Evolutionary conservation across 2,888 invertebrate species (phyloP), one percentile per base, ranked within the genome.

Genomic region (Phorcus lineatus): DNA sequence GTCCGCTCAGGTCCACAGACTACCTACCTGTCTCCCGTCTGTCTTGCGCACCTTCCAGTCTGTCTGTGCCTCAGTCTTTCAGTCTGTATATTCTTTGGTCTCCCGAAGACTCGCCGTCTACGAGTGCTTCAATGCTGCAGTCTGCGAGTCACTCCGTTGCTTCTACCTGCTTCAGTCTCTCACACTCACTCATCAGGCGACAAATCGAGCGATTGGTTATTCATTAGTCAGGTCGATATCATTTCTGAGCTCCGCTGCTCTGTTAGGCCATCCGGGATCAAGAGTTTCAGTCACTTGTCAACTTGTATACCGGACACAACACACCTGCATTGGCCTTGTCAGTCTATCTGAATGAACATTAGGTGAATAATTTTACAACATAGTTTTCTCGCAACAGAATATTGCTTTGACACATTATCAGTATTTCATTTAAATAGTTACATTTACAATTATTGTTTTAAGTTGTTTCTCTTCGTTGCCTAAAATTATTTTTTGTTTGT

Each of bases 141-240:
- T 47, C 13, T 47, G 47, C 47, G 36, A 54, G 28, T 47, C 22
- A 16, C n/a, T 52, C 11, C 13, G 57, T 31, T 31, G 7, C 31
- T 17, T 13, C 16, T 74, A 54, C 54, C 31, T 31, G 19, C 54
- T 9, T 36, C 36, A 16, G 24, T 53, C 55, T 54, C 36, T 36
- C 17, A 36, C 55, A 52, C 55, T 74, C 55, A 36, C 55, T 74
- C 76, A 22, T 47, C 47, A 36, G 19, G 70, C 70, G 36, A 70
- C 70, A 70, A 70, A 70, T 70, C 70, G 70, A 36, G 40, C 36
- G 70, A 70, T 70, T 70, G 70, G 40, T 70, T 70, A 31, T 70
- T 70, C 40, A 31, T 70, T 70, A 28, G 19, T 31, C 70, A 70
- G 70, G 36, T 70, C 70, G 36, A 70, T 70, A 70, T 70, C 31